Base-by-base conservation (phyloP, 2,888 invertebrate species). In the Vanessa cardui region DNA sequence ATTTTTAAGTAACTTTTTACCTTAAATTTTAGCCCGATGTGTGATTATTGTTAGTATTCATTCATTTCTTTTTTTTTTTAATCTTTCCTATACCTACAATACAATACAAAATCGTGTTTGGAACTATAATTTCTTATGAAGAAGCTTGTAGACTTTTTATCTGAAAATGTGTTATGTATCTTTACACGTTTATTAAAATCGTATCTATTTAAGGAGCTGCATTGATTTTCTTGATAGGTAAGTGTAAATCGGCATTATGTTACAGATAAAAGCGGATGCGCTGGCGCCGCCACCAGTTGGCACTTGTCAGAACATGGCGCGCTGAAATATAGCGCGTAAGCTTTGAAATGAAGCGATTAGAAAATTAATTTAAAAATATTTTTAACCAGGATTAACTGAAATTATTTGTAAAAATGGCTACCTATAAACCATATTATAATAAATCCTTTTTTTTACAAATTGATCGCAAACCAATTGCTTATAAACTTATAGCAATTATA, bases 271-370 rank as follows among this genome's bases (percentile, higher is more conserved):
- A 71, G 70, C 72, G 73, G 72, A 74, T 73, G 74, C 66, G 50
- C 46, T 83, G 79, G 82, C 81, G 82, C 77, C 77, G 82, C 77
- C 77, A 79, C 76, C 85, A 85, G 84, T 80, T 85, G 85, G 81
- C 68, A 61, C 76, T 75, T 75, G 80, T 86, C 86, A 83, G 70
- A 62, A 65, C 62, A 70, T 60, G 68, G 45, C 70, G 72, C 73
- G 73, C 64, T 71, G 71, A 69, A 72, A 70, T 60, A 52, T 62
- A 2, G n/a, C 68, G 64, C 2, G 5, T 50, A 76, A 77, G 69
- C 26, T 15, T 76, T 8, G 62, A 70, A 73, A 68, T 70, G 18
- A 33, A 59, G 62, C 49, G 56, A 9, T 8, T 26, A 1, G 0
- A 15, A 26, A 20, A 60, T 45, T 21, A 12, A 46, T 15, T 46